Percentiles rank a stretch among this genome's conserved stretches.
These are phyloP conservation scores for Chiridota heheva DNA, from an alignment of 35 echinoderm and acorn worm species.

Conservation along the genomic window DNA sequence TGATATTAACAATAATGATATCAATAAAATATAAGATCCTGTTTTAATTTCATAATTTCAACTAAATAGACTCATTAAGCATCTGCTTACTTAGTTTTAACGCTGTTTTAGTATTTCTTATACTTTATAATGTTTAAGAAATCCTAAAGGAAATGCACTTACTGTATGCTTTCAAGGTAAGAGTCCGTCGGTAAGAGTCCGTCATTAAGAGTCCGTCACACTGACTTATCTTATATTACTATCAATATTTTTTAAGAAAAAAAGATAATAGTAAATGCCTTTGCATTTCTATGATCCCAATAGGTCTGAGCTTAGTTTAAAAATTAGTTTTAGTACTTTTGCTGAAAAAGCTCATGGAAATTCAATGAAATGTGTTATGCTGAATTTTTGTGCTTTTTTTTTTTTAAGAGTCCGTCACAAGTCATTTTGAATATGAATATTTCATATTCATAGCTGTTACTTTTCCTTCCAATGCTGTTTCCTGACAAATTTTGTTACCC, in stretches of 20 bases:
- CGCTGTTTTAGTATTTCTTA: not conserved
- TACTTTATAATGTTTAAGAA: not conserved
- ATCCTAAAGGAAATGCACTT: constrained; percentile 13
- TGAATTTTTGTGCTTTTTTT: too few species aligned
- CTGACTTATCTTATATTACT: constrained; percentile 10
- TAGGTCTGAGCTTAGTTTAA: constrained; percentile 15
- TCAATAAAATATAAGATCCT: not conserved
- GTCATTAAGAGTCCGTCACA: too few species aligned
- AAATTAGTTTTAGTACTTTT: constrained; percentile 8
- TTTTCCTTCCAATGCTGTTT: constrained; percentile 7
- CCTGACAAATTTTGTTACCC: constrained; percentile 15
- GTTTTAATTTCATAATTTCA: not conserved
- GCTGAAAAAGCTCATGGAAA: constrained; percentile 31
- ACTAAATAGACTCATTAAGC: constrained; percentile 20
- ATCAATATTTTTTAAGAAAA: constrained; percentile 14
- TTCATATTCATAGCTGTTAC: constrained; percentile 18
- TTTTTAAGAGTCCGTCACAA: constrained; percentile 23
- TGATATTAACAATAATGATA: not conserved
- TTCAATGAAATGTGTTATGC: constrained; percentile 26
- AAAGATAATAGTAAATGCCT: not conserved
- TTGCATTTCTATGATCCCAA: constrained; percentile 1
- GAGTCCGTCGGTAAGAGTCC: too few species aligned
- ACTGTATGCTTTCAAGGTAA: constrained; percentile 19
- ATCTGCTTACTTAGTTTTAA: constrained; percentile 3
- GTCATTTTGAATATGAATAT: constrained; percentile 28